Percentiles rank a stretch among this genome's conserved stretches.
Conservation (phyloP, 2,888 invertebrate genomes). For the Mythimna pallens region DNA sequence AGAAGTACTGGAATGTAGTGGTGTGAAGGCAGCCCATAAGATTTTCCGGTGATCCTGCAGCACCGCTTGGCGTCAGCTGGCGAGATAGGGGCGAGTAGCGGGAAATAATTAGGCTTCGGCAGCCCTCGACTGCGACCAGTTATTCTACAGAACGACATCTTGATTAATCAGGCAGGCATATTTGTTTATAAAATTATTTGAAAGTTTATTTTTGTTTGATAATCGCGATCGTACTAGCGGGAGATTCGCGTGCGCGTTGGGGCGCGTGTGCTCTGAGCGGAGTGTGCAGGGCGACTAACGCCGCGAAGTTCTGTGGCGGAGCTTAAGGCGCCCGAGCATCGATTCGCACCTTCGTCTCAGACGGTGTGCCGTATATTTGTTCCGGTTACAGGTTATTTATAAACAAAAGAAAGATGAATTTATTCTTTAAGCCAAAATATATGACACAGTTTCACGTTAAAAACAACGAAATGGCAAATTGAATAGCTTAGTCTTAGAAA, state of each 20-base stretch:
- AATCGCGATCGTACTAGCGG: slow-evolving; percentile 74
- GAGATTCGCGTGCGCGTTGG: slow-evolving; percentile 72
- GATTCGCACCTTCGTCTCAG: slow-evolving; percentile 87
- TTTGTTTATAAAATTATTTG: slow-evolving; percentile 79
- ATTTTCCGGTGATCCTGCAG: slow-evolving; percentile 95
- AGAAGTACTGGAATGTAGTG: slow-evolving; percentile 95
- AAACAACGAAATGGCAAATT: slow-evolving; percentile 74
- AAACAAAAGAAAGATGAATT: slow-evolving; percentile 87
- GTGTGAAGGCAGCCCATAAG: slow-evolving; percentile 93
- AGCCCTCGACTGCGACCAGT: slow-evolving; percentile 95
- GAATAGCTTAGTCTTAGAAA: slow-evolving; percentile 62
- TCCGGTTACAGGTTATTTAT: slow-evolving; percentile 89
- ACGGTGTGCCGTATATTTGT: slow-evolving; percentile 88
- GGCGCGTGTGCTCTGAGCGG: slow-evolving; percentile 80
- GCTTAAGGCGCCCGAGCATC: slow-evolving; percentile 76
- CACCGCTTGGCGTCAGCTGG: slow-evolving; percentile 95
- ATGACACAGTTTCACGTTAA: slow-evolving; percentile 85
- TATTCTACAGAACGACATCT: slow-evolving; percentile 95
- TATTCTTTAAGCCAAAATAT: slow-evolving; percentile 83
- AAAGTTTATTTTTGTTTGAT: slow-evolving; percentile 65
- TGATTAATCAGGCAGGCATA: slow-evolving; percentile 80
- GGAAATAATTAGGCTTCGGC: slow-evolving; percentile 95
- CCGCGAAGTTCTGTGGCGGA: slow-evolving; percentile 68
- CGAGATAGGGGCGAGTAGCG: slow-evolving; percentile 94
- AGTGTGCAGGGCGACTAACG: slow-evolving; percentile 82